Percentiles rank a stretch among this genome's conserved stretches.
phyloP scores from a whole-genome alignment of 2,888 invertebrate genomes.

The Ellobium chinense region DNA sequence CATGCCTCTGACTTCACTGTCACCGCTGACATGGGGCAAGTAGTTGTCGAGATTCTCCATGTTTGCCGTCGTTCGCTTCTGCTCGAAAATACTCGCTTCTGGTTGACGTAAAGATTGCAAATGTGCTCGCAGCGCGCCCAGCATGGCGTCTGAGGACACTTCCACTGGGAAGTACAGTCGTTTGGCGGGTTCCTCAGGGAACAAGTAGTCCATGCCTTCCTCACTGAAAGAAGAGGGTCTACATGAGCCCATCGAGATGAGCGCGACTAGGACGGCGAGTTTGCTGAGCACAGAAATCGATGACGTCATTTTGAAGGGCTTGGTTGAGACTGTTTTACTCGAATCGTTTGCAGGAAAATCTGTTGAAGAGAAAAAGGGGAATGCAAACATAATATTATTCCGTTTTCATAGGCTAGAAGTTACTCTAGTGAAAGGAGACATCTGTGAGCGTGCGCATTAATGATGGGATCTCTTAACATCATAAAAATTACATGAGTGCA shows the following conservation, averaged over 20 bases:
- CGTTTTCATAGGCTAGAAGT: no score
- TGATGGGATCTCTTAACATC: no score
- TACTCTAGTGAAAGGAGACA: no score
- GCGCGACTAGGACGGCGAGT: no score
- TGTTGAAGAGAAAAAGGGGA: neutral
- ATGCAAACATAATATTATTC: neutral
- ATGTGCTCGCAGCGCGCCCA: constrained; percentile 4
- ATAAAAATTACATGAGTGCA: no score
- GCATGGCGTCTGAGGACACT: constrained; percentile 1
- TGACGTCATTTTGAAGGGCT: no score
- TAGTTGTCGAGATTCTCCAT: neutral
- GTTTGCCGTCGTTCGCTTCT: constrained; percentile 13
- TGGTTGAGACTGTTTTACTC: no score
- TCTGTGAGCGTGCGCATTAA: no score
- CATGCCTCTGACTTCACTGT: constrained; percentile 1
- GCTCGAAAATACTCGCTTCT: neutral
- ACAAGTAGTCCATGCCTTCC: neutral
- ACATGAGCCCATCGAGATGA: no score
- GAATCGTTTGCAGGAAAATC: no score
- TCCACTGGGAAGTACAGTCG: constrained; percentile 13
- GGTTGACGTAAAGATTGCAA: neutral
- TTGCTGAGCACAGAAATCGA: no score
- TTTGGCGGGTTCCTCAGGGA: neutral
- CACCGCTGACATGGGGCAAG: neutral
- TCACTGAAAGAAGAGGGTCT: no score